Conservation (phyloP, 2,888 invertebrate genomes). For the Cerastoderma edule region DNA sequence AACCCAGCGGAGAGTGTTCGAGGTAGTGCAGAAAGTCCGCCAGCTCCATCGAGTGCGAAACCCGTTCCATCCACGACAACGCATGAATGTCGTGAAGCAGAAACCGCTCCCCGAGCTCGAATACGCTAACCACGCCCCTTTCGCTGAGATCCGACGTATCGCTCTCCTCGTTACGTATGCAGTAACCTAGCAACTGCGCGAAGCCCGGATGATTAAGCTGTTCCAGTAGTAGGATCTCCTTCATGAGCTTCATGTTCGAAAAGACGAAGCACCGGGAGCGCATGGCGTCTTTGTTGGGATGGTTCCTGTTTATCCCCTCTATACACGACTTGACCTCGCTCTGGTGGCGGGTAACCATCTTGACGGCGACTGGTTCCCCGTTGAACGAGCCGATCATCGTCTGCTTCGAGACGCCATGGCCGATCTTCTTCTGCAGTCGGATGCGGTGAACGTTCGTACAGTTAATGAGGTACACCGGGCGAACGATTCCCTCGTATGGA, state of each 20-base stretch:
- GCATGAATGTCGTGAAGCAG: constrained; percentile 70
- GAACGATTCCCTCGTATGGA: not conserved
- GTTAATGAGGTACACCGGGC: constrained; percentile 66
- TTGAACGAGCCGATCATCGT: constrained; percentile 75
- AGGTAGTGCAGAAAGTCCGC: constrained; percentile 77
- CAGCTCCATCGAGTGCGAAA: constrained; percentile 74
- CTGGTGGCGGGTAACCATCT: constrained; percentile 81
- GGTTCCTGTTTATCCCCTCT: constrained; percentile 56
- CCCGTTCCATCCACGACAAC: constrained; percentile 71
- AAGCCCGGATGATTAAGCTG: constrained; percentile 79
- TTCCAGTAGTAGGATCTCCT: constrained; percentile 79
- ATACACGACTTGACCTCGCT: constrained; percentile 77
- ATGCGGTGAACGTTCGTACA: constrained; percentile 78
- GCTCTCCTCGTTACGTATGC: constrained; percentile 80
- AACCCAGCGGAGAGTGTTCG: constrained; percentile 79
- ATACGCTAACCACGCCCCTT: constrained; percentile 79
- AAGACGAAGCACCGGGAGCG: constrained; percentile 73
- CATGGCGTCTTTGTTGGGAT: constrained; percentile 39
- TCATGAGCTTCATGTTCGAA: constrained; percentile 81
- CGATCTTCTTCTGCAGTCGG: constrained; percentile 75
- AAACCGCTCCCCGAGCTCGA: constrained; percentile 76
- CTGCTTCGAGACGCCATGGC: constrained; percentile 81
- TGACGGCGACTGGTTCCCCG: constrained; percentile 75
- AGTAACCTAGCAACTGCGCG: constrained; percentile 77
- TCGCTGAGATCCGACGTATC: constrained; percentile 79